Evolutionary conservation across 2,888 invertebrate genomes (phyloP), one percentile per base, ranked within the genome.

Genomic region (Platypus cylindrus): DNA sequence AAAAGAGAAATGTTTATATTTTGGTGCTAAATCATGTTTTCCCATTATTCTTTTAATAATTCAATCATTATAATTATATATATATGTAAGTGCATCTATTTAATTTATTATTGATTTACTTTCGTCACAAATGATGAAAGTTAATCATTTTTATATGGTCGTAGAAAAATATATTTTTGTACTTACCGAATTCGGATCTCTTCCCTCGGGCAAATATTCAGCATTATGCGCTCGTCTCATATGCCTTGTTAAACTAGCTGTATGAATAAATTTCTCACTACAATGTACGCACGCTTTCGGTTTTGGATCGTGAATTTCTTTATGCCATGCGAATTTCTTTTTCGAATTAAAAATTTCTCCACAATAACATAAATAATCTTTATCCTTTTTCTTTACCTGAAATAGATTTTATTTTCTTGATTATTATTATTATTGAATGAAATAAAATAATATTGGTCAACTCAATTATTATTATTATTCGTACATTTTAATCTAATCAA

Each of bases 281-380:
- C 90, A 90, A 55, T 81, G 77, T 3, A 73, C 72, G 61, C 90
- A 90, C 28, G 83, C 76, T 59, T 85, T 83, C 18, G 87, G 86
- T 54, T 78, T 75, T 17, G 72, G 67, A 40, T 82, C 84, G 63
- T 89, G 89, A 3, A 79, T 52, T 62, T 87, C 87, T 52, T 78
- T 74, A 64, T 90, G 89, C 83, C 86, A 85, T 3, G 73, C 72
- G 46, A 86, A 71, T 60, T 85, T 85, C 47, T 83, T 83, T 54
- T 79, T 78, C 32, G 86, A 82, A 52, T 82, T 83, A 60, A 84
- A 75, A 37, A 85, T 75, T 47, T 79, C 78, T 24, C 86, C 85
- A 60, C 86, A 86, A 30, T 47, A 51, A 44, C 61, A 62, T 22
- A 61, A 54, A 39, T 56, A 62, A 44, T 62, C 61, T 23, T 38